These are phyloP conservation scores for Trichonephila clavata DNA, from an alignment of 1,140 invertebrate genomes.

Conservation along the genomic window DNA sequence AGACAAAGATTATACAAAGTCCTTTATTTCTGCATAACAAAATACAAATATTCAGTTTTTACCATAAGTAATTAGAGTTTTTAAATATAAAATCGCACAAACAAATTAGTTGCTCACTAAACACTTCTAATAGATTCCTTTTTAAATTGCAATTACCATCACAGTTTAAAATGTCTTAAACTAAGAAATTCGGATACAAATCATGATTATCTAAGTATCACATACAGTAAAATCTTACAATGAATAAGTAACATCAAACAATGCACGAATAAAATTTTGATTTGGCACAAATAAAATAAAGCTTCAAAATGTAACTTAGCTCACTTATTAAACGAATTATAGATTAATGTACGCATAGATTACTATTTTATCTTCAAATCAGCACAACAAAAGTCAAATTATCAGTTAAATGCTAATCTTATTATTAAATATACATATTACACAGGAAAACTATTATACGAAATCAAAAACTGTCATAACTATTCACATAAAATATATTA, in stretches of 20 bases:
- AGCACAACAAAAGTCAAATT: too few relatives aligned
- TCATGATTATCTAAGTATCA: not conserved
- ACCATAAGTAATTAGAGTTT: not conserved
- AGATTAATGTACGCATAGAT: too few relatives aligned
- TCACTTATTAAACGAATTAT: too few relatives aligned
- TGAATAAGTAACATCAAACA: not conserved
- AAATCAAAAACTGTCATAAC: not conserved
- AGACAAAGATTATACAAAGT: not conserved
- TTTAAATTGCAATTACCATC: not conserved
- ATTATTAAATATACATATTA: too few relatives aligned
- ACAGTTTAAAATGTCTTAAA: not conserved
- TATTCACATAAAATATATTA: not conserved
- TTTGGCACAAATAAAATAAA: conserved; percentile 27
- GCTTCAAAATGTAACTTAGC: too few relatives aligned
- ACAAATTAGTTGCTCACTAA: not conserved
- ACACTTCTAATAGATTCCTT: not conserved
- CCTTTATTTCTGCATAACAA: conserved; percentile 8
- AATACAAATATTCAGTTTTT: not conserved
- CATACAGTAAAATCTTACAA: not conserved
- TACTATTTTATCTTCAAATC: too few relatives aligned
- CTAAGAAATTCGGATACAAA: not conserved
- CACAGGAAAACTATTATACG: too few relatives aligned
- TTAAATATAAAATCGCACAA: too few relatives aligned
- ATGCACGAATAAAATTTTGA: not conserved
- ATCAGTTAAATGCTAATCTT: too few relatives aligned